Evolutionary conservation across 2,888 invertebrate genomes (phyloP).

Genomic region (Eurytoma adleriae): DNA sequence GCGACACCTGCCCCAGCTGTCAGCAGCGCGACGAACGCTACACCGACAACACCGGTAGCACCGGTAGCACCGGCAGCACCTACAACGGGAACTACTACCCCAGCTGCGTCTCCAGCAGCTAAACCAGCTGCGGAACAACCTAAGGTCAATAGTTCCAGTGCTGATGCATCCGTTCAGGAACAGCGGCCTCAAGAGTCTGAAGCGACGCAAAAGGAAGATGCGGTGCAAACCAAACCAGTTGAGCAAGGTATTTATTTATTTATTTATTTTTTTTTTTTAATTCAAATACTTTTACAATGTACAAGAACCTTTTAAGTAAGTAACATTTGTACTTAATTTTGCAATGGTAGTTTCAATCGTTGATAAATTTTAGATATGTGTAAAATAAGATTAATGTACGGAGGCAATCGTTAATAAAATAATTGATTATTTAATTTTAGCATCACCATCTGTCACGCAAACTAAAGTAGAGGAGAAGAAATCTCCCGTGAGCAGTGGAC

Average conservation of each 20-base stretch:
- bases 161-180: constrained; percentile 16
- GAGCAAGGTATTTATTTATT: constrained; percentile 49
- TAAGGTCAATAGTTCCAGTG: constrained; percentile 46
- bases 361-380: too few relatives aligned
- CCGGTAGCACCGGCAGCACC: constrained; percentile 33
- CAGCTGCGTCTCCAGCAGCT: background rate
- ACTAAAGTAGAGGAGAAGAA: constrained; percentile 71
- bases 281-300: too few relatives aligned
- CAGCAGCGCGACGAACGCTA: constrained; percentile 13
- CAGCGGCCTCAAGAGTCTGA: constrained; percentile 31
- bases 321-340: too few relatives aligned
- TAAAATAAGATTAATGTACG: background rate
- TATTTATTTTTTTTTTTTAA: background rate
- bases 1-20: constrained; percentile 7
- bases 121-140: constrained; percentile 36
- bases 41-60: constrained; percentile 41
- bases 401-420: background rate
- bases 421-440: constrained; percentile 56
- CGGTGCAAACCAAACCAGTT: constrained; percentile 25
- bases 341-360: too few relatives aligned
- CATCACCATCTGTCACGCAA: constrained; percentile 61
- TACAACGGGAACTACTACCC: constrained; percentile 10
- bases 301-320: too few relatives aligned
- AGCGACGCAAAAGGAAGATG: constrained; percentile 50
- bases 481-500: constrained; percentile 63